phyloP scores from a whole-genome alignment of 2,888 invertebrate species.

The Drosophila mimetica region DNA sequence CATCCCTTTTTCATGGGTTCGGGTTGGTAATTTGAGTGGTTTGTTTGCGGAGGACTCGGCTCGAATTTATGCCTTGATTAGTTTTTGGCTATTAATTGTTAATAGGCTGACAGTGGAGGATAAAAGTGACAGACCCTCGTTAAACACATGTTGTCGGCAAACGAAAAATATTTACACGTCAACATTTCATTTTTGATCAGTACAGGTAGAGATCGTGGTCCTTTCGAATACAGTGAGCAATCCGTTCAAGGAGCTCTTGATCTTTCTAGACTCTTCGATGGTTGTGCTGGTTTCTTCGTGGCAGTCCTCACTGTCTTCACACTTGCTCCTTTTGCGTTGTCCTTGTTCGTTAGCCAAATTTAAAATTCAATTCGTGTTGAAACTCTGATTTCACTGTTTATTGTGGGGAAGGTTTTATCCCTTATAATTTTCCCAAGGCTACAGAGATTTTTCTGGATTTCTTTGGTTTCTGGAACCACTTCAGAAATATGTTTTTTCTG shows the following conservation, averaged over 20 bases:
- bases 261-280: neutral
- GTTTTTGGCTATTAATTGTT: constrained; percentile 57
- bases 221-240: constrained; percentile 18
- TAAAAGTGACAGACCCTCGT: constrained; percentile 79
- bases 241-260: neutral
- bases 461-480: neutral
- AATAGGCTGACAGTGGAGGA: constrained; percentile 52
- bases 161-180: constrained; percentile 44
- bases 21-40: constrained; percentile 56
- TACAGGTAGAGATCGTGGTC: constrained; percentile 44
- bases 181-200: constrained; percentile 42
- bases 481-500: neutral
- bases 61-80: constrained; percentile 63
- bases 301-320: constrained; percentile 20
- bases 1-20: constrained; percentile 44
- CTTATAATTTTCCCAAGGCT: neutral
- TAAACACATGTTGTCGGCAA: constrained; percentile 80
- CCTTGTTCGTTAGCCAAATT: neutral
- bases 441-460: neutral
- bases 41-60: constrained; percentile 50
- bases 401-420: neutral
- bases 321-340: constrained; percentile 4
- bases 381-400: neutral
- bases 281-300: neutral
- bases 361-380: constrained; percentile 9